These are phyloP conservation scores for Pao palembangensis DNA, from an alignment of 2,113 vertebrate genomes.

Conservation along the genomic window DNA sequence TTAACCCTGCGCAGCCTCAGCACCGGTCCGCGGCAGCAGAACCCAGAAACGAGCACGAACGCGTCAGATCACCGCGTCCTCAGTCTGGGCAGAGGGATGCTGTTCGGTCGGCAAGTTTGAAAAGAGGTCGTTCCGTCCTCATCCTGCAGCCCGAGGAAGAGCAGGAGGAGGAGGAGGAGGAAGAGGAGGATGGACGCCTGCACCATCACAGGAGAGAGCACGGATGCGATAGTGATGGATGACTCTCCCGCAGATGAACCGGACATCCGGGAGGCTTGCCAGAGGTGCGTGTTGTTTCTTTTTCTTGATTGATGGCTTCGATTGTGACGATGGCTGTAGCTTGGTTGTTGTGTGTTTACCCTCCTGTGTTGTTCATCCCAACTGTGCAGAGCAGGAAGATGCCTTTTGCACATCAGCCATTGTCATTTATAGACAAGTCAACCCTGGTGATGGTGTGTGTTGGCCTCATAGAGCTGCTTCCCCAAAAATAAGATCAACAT, in stretches of 20 bases:
- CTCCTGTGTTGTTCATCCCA: slow-evolving; percentile 22
- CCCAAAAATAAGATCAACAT: too few species aligned
- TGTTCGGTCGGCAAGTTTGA: background rate
- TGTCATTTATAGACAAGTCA: too few species aligned
- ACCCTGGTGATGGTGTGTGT: too few species aligned
- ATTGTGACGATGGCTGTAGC: background rate
- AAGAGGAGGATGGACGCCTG: slow-evolving; percentile 63
- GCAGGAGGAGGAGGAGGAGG: background rate
- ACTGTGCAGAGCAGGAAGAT: too few species aligned
- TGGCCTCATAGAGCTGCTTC: too few species aligned
- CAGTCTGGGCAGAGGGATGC: slow-evolving; percentile 8
- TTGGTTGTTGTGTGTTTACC: background rate
- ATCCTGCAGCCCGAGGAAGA: background rate
- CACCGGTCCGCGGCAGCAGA: slow-evolving; percentile 42
- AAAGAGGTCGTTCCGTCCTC: background rate
- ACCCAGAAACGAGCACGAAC: slow-evolving; percentile 35
- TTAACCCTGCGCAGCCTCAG: slow-evolving; percentile 50
- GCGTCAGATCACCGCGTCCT: background rate
- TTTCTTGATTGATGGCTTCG: background rate
- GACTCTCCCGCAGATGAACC: slow-evolving; percentile 59
- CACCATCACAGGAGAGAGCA: slow-evolving; percentile 62
- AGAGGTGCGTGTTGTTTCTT: slow-evolving; percentile 60
- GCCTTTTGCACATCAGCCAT: too few species aligned
- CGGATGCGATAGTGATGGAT: slow-evolving; percentile 69
- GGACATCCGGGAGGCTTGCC: slow-evolving; percentile 53